Base-by-base conservation (phyloP, 2,888 invertebrate genomes). In the Diachrysia chrysitis region DNA sequence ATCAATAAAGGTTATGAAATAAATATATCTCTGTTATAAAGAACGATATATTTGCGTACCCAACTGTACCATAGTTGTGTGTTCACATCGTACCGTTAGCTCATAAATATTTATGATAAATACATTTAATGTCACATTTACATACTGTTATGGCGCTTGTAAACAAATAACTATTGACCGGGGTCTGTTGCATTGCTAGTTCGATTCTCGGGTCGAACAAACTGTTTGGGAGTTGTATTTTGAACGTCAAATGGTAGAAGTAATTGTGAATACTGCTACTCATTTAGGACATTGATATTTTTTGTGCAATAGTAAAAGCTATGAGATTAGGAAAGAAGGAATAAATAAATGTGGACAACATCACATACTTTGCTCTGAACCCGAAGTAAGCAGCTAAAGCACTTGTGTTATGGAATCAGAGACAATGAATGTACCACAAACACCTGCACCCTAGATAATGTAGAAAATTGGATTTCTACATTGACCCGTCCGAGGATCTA, bases 101-200 rank as follows among this genome's bases (percentile, higher is more conserved):
- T 71, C 62, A 78, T 78, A 78, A 78, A 78, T 81, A 81, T 71
- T 64, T 57, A 71, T 78, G 58, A 21, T 53, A 66, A 80, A 78
- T 78, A 73, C 74, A 78, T 78, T 60, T 58, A 63, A 77, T 64
- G 68, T 68, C n/a, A 64, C 77, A 77, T 75, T 73, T 73, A 60
- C 76, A 25, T 71, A 71, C 60, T 66, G 72, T 58, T 76, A 71
- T 21, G 61, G 51, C 54, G 17, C 29, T 1, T 19, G 54, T 46
- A 61, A 61, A 76, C 63, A 63, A 69, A 57, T 37, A 53, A 61
- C 55, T 56, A 61, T 48, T 56, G 54, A 25, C 23, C 21, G 16
- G 14, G 19, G 14, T 7, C 14, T 21, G 25, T 9, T n/a, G 16
- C 32, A n/a, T 12, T 21, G 21, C 10, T 16, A n/a, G 48, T 51